These are phyloP conservation scores for Smittia sp. DNA, from an alignment of 2,888 invertebrate genomes.

Conservation along the genomic window DNA sequence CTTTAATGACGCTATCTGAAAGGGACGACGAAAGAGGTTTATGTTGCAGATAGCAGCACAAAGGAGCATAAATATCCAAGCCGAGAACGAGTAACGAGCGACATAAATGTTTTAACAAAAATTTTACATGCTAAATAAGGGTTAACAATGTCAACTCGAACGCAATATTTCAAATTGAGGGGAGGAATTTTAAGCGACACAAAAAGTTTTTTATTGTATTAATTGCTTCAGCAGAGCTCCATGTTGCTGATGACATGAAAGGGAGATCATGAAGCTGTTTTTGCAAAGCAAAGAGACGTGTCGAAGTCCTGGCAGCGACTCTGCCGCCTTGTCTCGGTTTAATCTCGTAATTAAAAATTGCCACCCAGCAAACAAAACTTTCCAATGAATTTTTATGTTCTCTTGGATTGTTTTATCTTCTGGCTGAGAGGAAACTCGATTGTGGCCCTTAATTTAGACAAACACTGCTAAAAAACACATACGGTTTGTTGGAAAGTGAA, in stretches of 20 bases:
- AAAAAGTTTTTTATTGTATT: constrained; percentile 8
- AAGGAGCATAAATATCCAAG: constrained; percentile 12
- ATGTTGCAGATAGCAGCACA: background rate
- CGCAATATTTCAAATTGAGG: constrained; percentile 35
- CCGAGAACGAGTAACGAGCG: background rate
- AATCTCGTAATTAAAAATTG: constrained; percentile 7
- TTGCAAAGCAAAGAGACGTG: background rate
- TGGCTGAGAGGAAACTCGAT: background rate
- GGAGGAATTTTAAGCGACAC: constrained; percentile 21
- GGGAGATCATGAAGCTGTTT: background rate
- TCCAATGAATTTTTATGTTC: constrained; percentile 5
- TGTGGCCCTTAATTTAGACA: constrained; percentile 7
- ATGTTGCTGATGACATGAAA: background rate
- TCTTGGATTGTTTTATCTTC: constrained; percentile 1
- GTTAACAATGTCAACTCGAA: constrained; percentile 37
- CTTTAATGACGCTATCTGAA: background rate
- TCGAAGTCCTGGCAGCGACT: background rate
- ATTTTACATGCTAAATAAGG: constrained; percentile 35
- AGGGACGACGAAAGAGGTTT: constrained; percentile 1
- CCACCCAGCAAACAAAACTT: constrained; percentile 7
- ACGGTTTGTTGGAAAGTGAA: background rate
- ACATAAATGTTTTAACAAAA: constrained; percentile 25
- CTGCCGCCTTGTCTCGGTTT: background rate
- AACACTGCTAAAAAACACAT: background rate
- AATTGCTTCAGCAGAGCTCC: constrained; percentile 1